Conservation (phyloP, 2,113 vertebrate genomes). For the Psilopogon haemacephalus region DNA sequence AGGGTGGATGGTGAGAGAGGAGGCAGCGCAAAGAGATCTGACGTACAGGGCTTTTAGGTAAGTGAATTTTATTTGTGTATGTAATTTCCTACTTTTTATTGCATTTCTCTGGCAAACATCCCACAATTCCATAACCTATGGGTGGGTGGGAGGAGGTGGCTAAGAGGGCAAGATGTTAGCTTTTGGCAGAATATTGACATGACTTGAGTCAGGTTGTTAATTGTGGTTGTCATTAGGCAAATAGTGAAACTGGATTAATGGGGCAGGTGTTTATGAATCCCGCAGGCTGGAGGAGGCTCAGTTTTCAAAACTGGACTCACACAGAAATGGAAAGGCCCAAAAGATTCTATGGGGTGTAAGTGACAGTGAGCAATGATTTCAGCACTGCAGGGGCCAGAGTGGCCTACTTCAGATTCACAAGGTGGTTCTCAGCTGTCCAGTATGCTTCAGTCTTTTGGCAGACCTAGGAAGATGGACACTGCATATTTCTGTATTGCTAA, state of each 20-base stretch:
- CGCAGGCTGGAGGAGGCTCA: neutral
- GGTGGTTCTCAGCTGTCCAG: neutral
- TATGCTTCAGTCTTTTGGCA: neutral
- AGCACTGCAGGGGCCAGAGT: neutral
- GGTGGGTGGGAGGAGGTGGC: conserved; percentile 43
- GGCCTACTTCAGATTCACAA: neutral
- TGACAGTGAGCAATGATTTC: rapidly evolving
- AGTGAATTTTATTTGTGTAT: conserved; percentile 67
- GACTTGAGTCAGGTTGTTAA: conserved; percentile 15
- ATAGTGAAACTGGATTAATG: conserved; percentile 26
- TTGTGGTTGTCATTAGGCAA: conserved; percentile 40
- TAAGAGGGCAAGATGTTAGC: conserved; percentile 22
- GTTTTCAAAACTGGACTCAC: conserved; percentile 30
- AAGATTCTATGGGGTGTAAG: neutral
- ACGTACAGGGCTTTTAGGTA: conserved; percentile 56
- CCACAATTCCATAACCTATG: conserved; percentile 59
- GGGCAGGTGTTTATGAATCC: conserved; percentile 43
- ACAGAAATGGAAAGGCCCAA: neutral
- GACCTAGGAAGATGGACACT: neutral
- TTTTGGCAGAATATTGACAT: conserved; percentile 54
- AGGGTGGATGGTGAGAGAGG: neutral
- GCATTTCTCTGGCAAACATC: conserved; percentile 62
- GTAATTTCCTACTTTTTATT: conserved; percentile 72
- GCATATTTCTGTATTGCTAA: neutral
- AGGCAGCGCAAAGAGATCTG: conserved; percentile 19